These are phyloP conservation scores for Luscinia megarhynchos DNA, from an alignment of 2,797 vertebrate genomes.

Conservation along the genomic window DNA sequence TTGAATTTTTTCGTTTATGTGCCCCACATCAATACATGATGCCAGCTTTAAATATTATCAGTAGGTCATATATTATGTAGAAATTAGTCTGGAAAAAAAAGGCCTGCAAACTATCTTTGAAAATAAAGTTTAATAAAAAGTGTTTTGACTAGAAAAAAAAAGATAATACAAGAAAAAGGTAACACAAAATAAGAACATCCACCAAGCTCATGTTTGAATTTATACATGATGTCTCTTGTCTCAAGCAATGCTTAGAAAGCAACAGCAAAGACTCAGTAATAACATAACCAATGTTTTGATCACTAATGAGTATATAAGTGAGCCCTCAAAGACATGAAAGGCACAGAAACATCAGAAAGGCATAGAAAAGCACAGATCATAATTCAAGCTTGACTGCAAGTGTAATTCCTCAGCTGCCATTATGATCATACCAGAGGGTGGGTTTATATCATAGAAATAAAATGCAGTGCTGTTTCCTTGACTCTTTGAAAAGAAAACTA, in stretches of 20 bases:
- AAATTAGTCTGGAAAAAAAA: not conserved
- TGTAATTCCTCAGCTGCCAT: not conserved
- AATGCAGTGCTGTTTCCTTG: not conserved
- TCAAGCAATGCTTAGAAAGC: constrained; percentile 25
- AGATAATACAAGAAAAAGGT: too few relatives aligned
- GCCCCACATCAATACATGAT: not conserved
- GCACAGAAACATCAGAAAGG: not conserved
- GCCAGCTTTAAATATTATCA: not conserved
- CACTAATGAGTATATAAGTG: not conserved
- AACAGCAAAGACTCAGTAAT: not conserved
- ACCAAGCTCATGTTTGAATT: constrained; percentile 2
- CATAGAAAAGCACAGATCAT: not conserved
- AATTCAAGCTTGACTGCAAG: not conserved
- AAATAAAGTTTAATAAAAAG: constrained; percentile 16
- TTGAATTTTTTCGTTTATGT: not conserved
- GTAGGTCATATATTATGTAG: not conserved
- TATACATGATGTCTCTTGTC: not conserved
- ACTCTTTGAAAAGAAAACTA: not conserved
- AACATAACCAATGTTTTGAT: not conserved
- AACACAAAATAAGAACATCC: not conserved
- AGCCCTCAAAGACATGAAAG: not conserved
- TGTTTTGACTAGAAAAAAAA: not conserved
- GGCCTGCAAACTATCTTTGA: not conserved
- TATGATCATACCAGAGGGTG: not conserved
- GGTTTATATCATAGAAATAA: not conserved